Evolutionary conservation across 2,113 vertebrate genomes (phyloP), one percentile per base, ranked within the genome.

Genomic region (Podarcis raffonei): DNA sequence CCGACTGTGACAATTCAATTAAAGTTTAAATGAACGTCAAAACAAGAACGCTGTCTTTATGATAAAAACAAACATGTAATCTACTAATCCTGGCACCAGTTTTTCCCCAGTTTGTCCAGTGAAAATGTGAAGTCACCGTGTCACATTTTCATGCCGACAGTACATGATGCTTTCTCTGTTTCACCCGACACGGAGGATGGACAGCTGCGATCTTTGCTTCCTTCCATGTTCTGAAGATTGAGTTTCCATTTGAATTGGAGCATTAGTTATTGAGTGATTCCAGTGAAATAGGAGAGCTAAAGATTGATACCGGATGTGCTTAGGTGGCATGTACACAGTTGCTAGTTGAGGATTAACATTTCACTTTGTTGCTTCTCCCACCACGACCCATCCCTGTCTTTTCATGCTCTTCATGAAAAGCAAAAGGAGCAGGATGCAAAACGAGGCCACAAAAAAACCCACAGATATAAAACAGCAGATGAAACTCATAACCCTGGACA

Each of bases 381-480:
- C 23, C 16, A 48, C 18, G 2, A 9, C 68, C n/a, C 62, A 12
- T 62, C 35, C 23, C 5, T 2, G n/a, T n/a, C n/a, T n/a, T 30
- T 32, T 37, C 75, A 65, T 68, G 65, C 74, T 11, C 81, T 83
- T 68, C 72, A 68, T 83, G 86, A 77, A 69, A 72, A 84, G 80
- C 74, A 53, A 16, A 91, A 85, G 32, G 25, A 84, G 16, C 1
- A 91, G 77, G 89, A 93, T 87, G 53, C 6, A 62, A 72, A 59
- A 23, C 65, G 57, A 90, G 15, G 90, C 86, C 85, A 37, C 81
- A 93, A 57, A 90, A 84, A 86, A 78, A 18, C 87, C 48, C 42
- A 48, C 42, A 62, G n/a, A 42, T 69, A 83, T 89, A 89, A 77
- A 83, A 37, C 11, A 85, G 32, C 25, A 86, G 71, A 62, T 66